These are phyloP conservation scores for Yponomeuta cagnagella DNA, from an alignment of 2,888 invertebrate species.

Conservation along the genomic window DNA sequence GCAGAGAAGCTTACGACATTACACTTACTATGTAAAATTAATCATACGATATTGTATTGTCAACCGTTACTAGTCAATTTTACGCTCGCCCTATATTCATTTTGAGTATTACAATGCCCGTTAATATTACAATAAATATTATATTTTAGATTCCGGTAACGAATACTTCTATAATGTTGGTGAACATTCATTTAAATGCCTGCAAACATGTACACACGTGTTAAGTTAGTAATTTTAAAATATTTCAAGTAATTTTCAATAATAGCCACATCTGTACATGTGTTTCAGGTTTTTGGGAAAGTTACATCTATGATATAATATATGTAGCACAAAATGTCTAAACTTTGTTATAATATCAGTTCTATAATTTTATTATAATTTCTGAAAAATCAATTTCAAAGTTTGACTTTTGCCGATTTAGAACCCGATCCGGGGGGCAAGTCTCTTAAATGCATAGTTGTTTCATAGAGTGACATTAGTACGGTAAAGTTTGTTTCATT, in stretches of 20 bases:
- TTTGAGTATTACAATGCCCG: conserved; percentile 49
- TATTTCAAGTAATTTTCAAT: conserved; percentile 9
- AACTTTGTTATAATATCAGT: conserved; percentile 48
- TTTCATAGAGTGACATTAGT: too few relatives aligned
- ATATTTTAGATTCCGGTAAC: conserved; percentile 46
- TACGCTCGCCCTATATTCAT: conserved; percentile 64
- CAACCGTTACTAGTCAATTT: conserved; percentile 56
- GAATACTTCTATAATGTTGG: conserved; percentile 27
- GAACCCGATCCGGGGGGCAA: conserved; percentile 18
- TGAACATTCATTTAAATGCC: background rate
- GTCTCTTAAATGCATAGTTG: too few relatives aligned
- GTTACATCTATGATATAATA: conserved; percentile 5
- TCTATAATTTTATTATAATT: conserved; percentile 24
- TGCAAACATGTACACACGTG: background rate
- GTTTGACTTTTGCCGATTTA: conserved; percentile 63
- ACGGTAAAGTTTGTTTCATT: too few relatives aligned
- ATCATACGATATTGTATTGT: conserved; percentile 47
- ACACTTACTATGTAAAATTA: background rate
- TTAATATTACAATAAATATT: conserved; percentile 49
- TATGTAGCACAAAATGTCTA: conserved; percentile 49
- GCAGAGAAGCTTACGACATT: background rate
- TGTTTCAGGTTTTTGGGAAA: conserved; percentile 10
- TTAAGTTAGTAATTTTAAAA: conserved; percentile 25
- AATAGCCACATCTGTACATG: background rate
- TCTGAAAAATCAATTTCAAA: conserved; percentile 45